Percentiles rank a stretch among this genome's conserved stretches.
Evolutionary conservation across 2,888 invertebrate species (phyloP).

Genomic region (Acrobasis suavella): DNA sequence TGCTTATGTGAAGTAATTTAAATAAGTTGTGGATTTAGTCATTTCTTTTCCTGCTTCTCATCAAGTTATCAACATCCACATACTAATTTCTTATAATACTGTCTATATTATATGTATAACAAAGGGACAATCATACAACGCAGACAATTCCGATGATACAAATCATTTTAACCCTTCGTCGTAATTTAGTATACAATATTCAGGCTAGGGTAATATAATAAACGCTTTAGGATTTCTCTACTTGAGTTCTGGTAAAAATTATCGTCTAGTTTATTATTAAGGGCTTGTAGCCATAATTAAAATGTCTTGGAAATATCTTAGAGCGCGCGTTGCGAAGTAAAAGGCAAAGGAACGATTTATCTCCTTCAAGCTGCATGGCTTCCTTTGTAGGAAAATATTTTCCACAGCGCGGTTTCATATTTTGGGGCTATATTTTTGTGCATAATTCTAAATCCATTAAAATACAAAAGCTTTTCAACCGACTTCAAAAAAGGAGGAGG

Average conservation of each 20-base stretch:
- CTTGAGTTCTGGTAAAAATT: constrained; percentile 12
- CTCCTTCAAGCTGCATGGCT: constrained; percentile 15
- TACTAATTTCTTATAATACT: too few relatives aligned
- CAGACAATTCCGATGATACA: too few relatives aligned
- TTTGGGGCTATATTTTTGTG: constrained; percentile 7
- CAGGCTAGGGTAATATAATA: background rate
- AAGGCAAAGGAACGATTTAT: constrained; percentile 23
- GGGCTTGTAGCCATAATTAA: constrained; percentile 23
- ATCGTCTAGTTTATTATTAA: constrained; percentile 22
- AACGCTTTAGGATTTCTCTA: background rate
- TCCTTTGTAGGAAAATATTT: constrained; percentile 21
- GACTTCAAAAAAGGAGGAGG: too few relatives aligned
- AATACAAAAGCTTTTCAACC: constrained; percentile 2
- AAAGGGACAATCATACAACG: too few relatives aligned
- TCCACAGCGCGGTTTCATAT: constrained; percentile 13
- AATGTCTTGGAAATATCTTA: constrained; percentile 20
- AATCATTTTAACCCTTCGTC: too few relatives aligned
- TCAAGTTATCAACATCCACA: too few relatives aligned
- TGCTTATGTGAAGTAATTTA: too few relatives aligned
- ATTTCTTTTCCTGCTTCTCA: too few relatives aligned
- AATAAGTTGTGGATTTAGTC: too few relatives aligned
- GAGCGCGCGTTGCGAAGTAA: constrained; percentile 14
- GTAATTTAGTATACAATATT: too few relatives aligned
- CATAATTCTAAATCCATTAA: constrained; percentile 8
- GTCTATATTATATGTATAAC: too few relatives aligned